Base-by-base conservation (phyloP, 2,113 vertebrate genomes). In the Xerus inauris region DNA sequence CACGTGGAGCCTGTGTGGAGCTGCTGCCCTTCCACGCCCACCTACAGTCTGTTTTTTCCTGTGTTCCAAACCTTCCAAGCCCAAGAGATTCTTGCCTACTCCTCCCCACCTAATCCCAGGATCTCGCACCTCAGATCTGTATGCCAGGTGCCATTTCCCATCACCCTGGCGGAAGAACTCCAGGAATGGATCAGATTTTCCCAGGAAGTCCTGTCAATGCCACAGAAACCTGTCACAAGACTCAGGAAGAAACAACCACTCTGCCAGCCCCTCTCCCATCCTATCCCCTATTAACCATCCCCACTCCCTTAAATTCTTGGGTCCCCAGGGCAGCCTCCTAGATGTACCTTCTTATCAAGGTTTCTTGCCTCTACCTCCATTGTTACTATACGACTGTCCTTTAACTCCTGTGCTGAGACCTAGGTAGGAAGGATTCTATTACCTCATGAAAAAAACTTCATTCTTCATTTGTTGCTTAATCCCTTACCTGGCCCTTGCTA, bases 151-250 rank as follows among this genome's bases (percentile, higher is more conserved):
- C 99, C 99, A 99, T 6, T 97, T 99, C 96, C 98, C 98, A 32
- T 99, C 98, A 8, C 93, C 98, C 94, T 99, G 98, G 94, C 98
- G 99, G 69, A 99, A 99, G 77, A 99, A 97, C 97, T 99, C 99
- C 98, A 99, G 97, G 98, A 99, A 99, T 0, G 99, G 99, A 98
- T 99, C 99, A 0, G 99, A 99, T 98, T 99, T 99, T 62, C 99
- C 99, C 96, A 99, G 99, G 51, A 99, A 98, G 96, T 99, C 99
- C 99, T 99, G 97, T 51, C 86, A 51, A 87, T 45, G 40, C 26
- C 94, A 97, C 67, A 94, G 40, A 97, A 38, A 96, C 16, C 8
- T 8, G 40, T 95, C 94, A 72, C 13, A 80, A 89, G 57, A 96
- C 40, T 76, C 57, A 94, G 40, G 82, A 10, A 96, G 20, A 89